These are phyloP conservation scores for Oscheius sp. DNA, from an alignment of 2,888 invertebrate genomes.

Conservation along the genomic window DNA sequence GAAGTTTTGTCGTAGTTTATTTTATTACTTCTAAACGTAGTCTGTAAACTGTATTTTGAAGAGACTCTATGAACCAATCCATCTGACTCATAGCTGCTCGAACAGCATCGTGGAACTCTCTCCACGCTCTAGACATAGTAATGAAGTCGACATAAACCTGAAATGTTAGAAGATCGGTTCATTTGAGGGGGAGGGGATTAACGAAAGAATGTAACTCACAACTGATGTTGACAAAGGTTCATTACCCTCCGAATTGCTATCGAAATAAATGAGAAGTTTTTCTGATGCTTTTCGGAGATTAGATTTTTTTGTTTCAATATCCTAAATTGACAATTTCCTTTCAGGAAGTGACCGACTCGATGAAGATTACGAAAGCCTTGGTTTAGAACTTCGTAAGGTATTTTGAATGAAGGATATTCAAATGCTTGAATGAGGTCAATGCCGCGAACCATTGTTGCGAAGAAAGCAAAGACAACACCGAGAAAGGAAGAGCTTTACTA, in stretches of 20 bases:
- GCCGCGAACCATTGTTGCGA: not conserved
- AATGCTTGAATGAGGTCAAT: slow-evolving; percentile 83
- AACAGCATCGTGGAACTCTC: not conserved
- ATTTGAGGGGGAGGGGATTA: too few relatives aligned
- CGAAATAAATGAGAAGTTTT: slow-evolving; percentile 3
- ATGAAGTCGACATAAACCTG: slow-evolving; percentile 1
- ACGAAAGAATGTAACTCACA: too few relatives aligned
- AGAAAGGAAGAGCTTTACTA: not conserved
- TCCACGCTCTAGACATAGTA: not conserved
- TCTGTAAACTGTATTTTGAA: not conserved
- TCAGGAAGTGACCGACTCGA: slow-evolving; percentile 73
- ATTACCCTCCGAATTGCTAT: not conserved
- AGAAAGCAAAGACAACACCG: not conserved
- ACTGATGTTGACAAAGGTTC: too few relatives aligned
- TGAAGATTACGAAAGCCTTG: slow-evolving; percentile 95
- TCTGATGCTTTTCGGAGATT: slow-evolving; percentile 20
- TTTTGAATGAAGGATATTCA: slow-evolving; percentile 95
- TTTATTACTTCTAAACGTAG: slow-evolving; percentile 1
- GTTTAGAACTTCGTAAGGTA: slow-evolving; percentile 96
- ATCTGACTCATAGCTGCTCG: slow-evolving; percentile 4
- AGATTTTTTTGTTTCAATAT: slow-evolving; percentile 30
- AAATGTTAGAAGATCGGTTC: too few relatives aligned
- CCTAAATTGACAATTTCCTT: slow-evolving; percentile 25
- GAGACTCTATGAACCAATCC: not conserved
- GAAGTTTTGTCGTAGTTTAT: not conserved